Conservation (phyloP, 1,140 invertebrate species). For the Micrasema longulum region DNA sequence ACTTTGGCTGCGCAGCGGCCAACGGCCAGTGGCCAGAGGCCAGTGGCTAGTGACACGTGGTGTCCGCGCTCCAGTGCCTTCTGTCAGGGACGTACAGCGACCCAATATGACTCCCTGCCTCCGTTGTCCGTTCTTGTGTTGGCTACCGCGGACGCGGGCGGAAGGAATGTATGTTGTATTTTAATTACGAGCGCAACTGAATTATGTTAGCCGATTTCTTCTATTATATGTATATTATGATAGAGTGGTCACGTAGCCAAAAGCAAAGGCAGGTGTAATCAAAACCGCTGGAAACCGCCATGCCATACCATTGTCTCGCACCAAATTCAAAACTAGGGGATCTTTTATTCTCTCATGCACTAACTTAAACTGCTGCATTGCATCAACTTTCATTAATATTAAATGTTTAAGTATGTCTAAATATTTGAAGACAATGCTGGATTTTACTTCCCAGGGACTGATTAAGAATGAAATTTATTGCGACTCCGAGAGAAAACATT, state of each 20-base stretch:
- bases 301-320: background rate
- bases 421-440: too few species aligned
- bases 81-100: constrained; percentile 32
- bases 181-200: constrained; percentile 26
- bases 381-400: too few species aligned
- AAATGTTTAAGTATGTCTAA: too few species aligned
- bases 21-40: too few species aligned
- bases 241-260: background rate
- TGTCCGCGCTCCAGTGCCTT: constrained; percentile 24
- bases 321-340: background rate
- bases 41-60: constrained; percentile 22
- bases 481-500: too few species aligned
- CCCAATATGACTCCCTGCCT: too few species aligned
- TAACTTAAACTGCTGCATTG: too few species aligned
- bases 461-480: too few species aligned
- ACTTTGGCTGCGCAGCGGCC: constrained; percentile 18
- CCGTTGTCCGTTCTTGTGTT: constrained; percentile 1
- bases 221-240: background rate
- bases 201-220: constrained; percentile 6
- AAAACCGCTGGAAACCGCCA: background rate
- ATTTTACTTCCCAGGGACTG: too few species aligned
- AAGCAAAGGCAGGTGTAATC: background rate
- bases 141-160: background rate
- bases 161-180: constrained; percentile 32
- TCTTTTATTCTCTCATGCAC: too few species aligned